Conservation (phyloP, 2,888 invertebrate species). For the Calameuta idolon region DNA sequence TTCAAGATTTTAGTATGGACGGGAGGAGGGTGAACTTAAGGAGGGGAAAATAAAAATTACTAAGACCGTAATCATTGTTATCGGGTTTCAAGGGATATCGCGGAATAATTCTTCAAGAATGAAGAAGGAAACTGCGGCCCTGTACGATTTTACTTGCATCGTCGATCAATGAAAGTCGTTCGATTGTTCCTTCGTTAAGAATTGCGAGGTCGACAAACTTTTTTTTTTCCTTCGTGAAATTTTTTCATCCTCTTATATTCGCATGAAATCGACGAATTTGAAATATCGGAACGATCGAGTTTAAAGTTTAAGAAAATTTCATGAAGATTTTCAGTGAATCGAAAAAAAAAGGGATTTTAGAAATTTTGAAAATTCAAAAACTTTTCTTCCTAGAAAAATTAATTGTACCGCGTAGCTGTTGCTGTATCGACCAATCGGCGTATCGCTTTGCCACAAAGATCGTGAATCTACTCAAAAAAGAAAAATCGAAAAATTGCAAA, state of each 20-base stretch:
- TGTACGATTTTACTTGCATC: neutral
- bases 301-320: too few species aligned
- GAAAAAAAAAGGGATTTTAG: neutral
- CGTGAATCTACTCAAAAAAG: too few species aligned
- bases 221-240: neutral
- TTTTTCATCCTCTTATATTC: too few species aligned
- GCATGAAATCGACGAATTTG: too few species aligned
- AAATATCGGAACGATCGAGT: too few species aligned
- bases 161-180: neutral
- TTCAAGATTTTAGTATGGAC: neutral
- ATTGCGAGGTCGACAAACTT: neutral
- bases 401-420: too few species aligned
- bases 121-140: neutral
- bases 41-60: neutral
- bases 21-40: neutral
- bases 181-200: neutral
- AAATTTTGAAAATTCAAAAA: neutral
- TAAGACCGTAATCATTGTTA: neutral
- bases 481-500: neutral
- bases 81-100: neutral
- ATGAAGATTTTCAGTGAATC: too few species aligned
- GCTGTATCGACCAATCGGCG: neutral
- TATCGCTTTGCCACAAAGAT: too few species aligned
- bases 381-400: neutral
- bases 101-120: neutral